Base-by-base conservation (phyloP, 2,113 vertebrate genomes). In the Antigone vipio region DNA sequence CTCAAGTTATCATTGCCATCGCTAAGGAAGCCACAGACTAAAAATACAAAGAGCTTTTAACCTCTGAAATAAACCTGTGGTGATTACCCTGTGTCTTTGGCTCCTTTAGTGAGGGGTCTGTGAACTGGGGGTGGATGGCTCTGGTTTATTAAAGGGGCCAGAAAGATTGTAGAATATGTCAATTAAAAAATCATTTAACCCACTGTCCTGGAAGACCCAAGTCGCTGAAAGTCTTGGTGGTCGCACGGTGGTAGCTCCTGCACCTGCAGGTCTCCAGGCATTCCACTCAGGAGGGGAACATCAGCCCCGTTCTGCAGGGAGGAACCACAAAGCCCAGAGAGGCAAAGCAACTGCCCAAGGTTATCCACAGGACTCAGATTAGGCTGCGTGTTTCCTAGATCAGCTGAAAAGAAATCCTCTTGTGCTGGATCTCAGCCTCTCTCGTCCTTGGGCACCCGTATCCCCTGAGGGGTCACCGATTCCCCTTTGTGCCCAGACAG, bases 361-460 rank as follows among this genome's bases (percentile, higher is more conserved):
- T 87, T 74, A 78, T 66, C 84, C 68, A 64, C 68, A 66, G 91
- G 60, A 88, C 71, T 34, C 6, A 0, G 93, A 45, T 81, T 81
- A 95, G 35, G 60, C 59, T 29, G 20, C 1, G 3, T 8, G 11
- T 44, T 35, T 64, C 60, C 73, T 9, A 11, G 6, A 74, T 94
- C 72, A 89, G 80, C 73, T 49, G 84, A 42, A 88, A 40, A 77
- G 11, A 95, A 96, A 97, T 97, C 87, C 84, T 93, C 87, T 93
- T 91, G 92, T 1, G 6, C 77, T 42, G 74, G 64, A 81, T 50
- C 73, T 71, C 78, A 62, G 60, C 56, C n/a, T 49, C 64, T n/a
- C 77, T 62, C 7, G 1, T 47, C 94, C 89, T 32, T 47, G 34
- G 50, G 58, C 1, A 0, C 71, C 56, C 24, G 1, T 5, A 17